Evolutionary conservation across 2,797 vertebrate species (phyloP).

Genomic region (Discoglossus pictus): DNA sequence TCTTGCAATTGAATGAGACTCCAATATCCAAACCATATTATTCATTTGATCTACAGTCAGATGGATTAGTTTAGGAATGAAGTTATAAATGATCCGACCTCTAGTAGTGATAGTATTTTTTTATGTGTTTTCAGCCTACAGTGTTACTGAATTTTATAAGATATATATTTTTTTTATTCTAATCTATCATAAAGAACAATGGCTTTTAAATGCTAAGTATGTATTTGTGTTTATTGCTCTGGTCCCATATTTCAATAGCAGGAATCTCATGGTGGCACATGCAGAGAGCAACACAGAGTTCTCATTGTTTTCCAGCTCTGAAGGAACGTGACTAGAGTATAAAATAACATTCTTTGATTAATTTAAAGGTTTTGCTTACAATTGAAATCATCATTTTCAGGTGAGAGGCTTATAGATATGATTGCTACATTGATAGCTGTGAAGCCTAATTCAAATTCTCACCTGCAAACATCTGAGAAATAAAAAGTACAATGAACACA

Average conservation of each 20-base stretch:
- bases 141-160: no score
- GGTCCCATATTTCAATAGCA: not conserved
- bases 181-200: no score
- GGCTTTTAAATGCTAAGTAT: not conserved
- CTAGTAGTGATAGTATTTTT: no score
- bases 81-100: no score
- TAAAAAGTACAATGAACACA: not conserved
- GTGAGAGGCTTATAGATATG: not conserved
- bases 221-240: slow-evolving; percentile 4
- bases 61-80: no score
- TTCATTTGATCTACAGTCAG: no score
- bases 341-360: slow-evolving; percentile 26
- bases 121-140: no score
- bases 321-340: slow-evolving; percentile 16
- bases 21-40: no score
- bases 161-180: no score
- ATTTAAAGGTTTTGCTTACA: slow-evolving; percentile 4
- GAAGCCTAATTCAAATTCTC: no score
- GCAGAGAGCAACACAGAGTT: not conserved
- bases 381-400: not conserved
- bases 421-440: not conserved
- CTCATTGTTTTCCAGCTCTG: slow-evolving; percentile 15
- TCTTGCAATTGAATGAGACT: no score
- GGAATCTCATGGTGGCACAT: slow-evolving; percentile 9
- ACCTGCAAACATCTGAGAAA: no score